Evolutionary conservation across 1,140 invertebrate species (phyloP).

Genomic region (Drosophila mayri): DNA sequence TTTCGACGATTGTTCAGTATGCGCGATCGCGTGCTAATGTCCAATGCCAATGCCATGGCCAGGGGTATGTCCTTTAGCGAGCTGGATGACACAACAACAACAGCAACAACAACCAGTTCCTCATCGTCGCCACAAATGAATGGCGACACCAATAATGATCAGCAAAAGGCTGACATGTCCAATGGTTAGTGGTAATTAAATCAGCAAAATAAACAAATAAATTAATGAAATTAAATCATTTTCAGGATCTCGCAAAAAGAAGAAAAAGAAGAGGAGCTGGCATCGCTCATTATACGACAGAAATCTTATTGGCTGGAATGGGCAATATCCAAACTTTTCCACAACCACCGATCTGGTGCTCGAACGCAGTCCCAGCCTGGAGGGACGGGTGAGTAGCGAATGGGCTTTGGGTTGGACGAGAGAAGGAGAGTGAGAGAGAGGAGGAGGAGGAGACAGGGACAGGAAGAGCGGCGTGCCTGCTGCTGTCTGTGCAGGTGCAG

Average conservation of each 20-base stretch:
- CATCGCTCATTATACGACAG: slow-evolving; percentile 1
- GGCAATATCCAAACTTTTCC: slow-evolving; percentile 37
- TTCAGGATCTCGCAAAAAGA: not conserved
- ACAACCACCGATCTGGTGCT: not conserved
- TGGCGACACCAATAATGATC: slow-evolving; percentile 1
- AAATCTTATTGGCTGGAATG: slow-evolving; percentile 44
- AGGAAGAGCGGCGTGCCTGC: not conserved
- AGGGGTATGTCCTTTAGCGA: not conserved
- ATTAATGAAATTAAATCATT: not conserved
- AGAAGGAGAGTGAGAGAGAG: not conserved
- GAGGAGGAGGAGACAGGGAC: not conserved
- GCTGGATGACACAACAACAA: slow-evolving; percentile 6
- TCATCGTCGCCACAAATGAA: slow-evolving; percentile 12
- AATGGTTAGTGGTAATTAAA: not conserved
- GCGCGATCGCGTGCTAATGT: slow-evolving; percentile 23
- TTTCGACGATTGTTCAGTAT: not conserved
- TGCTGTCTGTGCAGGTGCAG: not conserved
- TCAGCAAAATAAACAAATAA: no score
- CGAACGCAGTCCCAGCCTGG: slow-evolving; percentile 40
- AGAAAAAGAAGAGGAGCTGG: not conserved
- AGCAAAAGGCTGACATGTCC: not conserved
- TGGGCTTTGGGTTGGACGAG: not conserved
- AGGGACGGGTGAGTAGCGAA: slow-evolving; percentile 46
- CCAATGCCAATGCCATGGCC: slow-evolving; percentile 25
- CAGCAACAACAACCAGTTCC: not conserved